These are phyloP conservation scores for Monopis laevigella DNA, from an alignment of 2,888 invertebrate species.

Conservation along the genomic window DNA sequence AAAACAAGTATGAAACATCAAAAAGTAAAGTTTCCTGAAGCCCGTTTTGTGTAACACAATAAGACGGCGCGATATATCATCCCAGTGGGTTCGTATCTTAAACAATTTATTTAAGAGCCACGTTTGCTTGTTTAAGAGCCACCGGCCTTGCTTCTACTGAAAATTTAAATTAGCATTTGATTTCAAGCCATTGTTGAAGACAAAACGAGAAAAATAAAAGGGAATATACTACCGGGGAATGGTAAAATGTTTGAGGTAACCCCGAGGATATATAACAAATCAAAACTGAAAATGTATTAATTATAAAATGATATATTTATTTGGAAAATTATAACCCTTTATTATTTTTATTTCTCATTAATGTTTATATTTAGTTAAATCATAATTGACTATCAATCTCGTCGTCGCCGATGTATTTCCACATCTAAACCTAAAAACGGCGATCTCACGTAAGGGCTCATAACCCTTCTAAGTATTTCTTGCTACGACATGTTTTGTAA, in stretches of 20 bases:
- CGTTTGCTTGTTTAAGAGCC: constrained; percentile 28
- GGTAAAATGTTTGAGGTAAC: neutral
- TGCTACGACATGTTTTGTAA: too few species aligned
- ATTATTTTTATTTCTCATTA: too few species aligned
- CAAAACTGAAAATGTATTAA: too few species aligned
- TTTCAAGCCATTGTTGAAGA: constrained; percentile 34
- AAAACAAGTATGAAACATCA: too few species aligned
- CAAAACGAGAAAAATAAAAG: constrained; percentile 32
- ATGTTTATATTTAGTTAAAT: too few species aligned
- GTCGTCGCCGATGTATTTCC: too few species aligned
- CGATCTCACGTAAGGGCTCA: too few species aligned
- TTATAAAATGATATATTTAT: neutral
- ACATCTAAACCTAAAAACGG: too few species aligned
- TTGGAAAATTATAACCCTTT: neutral
- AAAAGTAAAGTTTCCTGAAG: neutral
- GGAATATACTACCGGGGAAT: constrained; percentile 8
- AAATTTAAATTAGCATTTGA: constrained; percentile 52
- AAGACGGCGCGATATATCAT: neutral
- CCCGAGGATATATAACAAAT: neutral
- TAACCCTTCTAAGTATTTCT: too few species aligned
- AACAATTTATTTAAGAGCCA: constrained; percentile 32
- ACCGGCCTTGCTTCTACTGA: constrained; percentile 21
- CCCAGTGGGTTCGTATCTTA: constrained; percentile 26
- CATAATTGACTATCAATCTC: too few species aligned
- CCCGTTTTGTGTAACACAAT: neutral